These are phyloP conservation scores for Sebastes oblongus DNA, from an alignment of 2,797 vertebrate species.

Conservation along the genomic window DNA sequence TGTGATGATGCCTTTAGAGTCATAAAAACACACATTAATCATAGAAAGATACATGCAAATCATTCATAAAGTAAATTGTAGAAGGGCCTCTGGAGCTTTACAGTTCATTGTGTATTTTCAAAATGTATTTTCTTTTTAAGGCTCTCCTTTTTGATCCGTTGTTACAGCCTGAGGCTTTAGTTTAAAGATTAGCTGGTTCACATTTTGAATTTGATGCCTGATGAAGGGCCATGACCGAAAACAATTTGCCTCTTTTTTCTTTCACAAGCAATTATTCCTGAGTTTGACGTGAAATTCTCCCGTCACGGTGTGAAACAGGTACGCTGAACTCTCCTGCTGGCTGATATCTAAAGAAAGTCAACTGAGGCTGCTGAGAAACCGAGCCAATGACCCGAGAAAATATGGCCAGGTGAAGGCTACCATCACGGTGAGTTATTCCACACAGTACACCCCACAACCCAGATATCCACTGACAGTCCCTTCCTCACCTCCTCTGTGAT, in stretches of 20 bases:
- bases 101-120: too few relatives aligned
- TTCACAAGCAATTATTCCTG: neutral
- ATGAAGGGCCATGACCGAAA: neutral
- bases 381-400: conserved; percentile 83
- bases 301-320: conserved; percentile 66
- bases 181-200: neutral
- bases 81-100: too few relatives aligned
- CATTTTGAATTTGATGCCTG: neutral
- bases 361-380: conserved; percentile 85
- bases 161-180: neutral
- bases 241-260: neutral
- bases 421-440: conserved; percentile 79
- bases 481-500: neutral
- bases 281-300: neutral
- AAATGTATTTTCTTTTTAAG: too few relatives aligned
- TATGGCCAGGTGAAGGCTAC: conserved; percentile 85
- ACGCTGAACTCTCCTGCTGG: conserved; percentile 90
- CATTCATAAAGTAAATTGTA: too few relatives aligned
- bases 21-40: neutral
- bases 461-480: neutral
- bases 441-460: neutral
- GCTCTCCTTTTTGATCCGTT: neutral
- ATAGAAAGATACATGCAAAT: neutral
- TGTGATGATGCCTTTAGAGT: neutral
- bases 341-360: conserved; percentile 89